A percentile compares a stretch with the other conserved stretches of the same genome.
Conservation (phyloP, 2,888 invertebrate genomes). For the Drosophila villosipedis region DNA sequence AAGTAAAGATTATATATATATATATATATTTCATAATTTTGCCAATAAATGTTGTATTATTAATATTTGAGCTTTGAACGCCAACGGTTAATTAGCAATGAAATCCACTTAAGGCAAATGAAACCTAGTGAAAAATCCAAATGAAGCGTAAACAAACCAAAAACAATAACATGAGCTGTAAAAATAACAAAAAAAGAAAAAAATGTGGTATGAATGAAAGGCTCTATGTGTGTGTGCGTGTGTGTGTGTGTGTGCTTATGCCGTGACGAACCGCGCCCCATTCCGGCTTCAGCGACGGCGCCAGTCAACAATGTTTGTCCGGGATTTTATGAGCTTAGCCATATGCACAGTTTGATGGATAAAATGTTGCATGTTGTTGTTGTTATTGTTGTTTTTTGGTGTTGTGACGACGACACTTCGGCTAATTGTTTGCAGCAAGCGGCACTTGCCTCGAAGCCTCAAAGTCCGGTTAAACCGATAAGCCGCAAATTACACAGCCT, state of each 20-base stretch:
- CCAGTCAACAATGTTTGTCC: conserved; percentile 61
- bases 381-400: conserved; percentile 19
- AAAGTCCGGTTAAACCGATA: conserved; percentile 32
- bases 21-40: conserved; percentile 42
- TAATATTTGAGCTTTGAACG: conserved; percentile 61
- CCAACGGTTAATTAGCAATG: conserved; percentile 67
- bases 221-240: conserved; percentile 38
- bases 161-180: conserved; percentile 43
- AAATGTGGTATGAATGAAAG: conserved; percentile 65
- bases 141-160: conserved; percentile 73
- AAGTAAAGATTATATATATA: not conserved
- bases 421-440: conserved; percentile 71
- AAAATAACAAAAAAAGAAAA: conserved; percentile 46
- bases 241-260: conserved; percentile 19
- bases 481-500: conserved; percentile 46
- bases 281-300: conserved; percentile 49
- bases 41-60: conserved; percentile 55
- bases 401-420: conserved; percentile 66
- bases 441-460: conserved; percentile 46
- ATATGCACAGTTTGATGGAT: conserved; percentile 52
- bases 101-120: conserved; percentile 45
- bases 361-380: conserved; percentile 29
- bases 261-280: conserved; percentile 55
- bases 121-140: conserved; percentile 56
- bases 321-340: conserved; percentile 60